Evolutionary conservation across 2,888 invertebrate species (phyloP).

Genomic region (Gryllus longicercus): DNA sequence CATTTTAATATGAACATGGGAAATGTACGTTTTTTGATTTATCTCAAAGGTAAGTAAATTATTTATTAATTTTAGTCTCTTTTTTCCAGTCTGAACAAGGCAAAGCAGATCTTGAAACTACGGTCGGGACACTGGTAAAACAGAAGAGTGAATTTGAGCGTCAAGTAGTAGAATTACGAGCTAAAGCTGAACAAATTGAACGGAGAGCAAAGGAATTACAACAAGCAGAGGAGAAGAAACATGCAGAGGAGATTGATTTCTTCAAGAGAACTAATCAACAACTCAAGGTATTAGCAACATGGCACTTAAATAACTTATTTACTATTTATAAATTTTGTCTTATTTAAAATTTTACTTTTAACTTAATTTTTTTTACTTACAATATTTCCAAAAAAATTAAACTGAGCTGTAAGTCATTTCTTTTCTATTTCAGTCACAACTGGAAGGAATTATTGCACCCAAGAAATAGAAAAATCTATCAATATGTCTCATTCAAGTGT

Average conservation of each 20-base stretch:
- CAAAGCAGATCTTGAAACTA: constrained; percentile 74
- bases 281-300: constrained; percentile 63
- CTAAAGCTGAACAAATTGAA: constrained; percentile 78
- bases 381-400: neutral
- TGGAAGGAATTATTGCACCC: constrained; percentile 91
- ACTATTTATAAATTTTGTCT: neutral
- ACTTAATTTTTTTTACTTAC: neutral
- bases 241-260: constrained; percentile 86
- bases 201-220: constrained; percentile 76
- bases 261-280: constrained; percentile 92
- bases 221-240: constrained; percentile 87
- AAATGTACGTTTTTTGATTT: constrained; percentile 2
- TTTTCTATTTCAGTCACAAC: constrained; percentile 67
- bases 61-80: neutral
- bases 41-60: neutral
- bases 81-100: constrained; percentile 72
- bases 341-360: neutral
- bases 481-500: too few relatives aligned
- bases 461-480: constrained; percentile 63
- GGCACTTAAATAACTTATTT: neutral
- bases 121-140: constrained; percentile 65
- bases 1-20: constrained; percentile 6
- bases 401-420: constrained; percentile 20
- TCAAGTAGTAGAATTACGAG: constrained; percentile 59
- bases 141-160: constrained; percentile 65